Base-by-base conservation (phyloP, 2,113 vertebrate genomes). In the Recurvirostra avosetta region DNA sequence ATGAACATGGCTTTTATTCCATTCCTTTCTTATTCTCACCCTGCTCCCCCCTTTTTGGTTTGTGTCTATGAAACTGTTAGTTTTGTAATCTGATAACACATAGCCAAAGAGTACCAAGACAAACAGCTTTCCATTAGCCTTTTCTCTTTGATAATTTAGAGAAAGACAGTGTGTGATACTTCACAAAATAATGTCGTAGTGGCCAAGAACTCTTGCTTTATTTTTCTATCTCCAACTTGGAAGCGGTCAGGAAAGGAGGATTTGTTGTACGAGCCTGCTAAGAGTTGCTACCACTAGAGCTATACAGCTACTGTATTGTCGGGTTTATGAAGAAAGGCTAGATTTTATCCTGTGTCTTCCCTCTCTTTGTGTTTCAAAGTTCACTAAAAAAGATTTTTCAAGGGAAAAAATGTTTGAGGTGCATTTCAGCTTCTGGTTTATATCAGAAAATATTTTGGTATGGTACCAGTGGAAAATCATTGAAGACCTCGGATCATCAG, bases 241-340 rank as follows among this genome's bases (percentile, higher is more conserved):
- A 40, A 65, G 23, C 32, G 5, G 3, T 40, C 40, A 62, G 6
- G 61, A 67, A 88, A 87, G 10, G 21, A 65, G 1, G 66, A 53
- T 17, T 41, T 61, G 4, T 74, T 45, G 3, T 61, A 45, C 0
- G 0, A 55, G 62, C 3, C 34, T 73, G 2, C 27, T 84, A 70
- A 25, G 26, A 45, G 16, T 12, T 65, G 3, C 7, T 86, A 20
- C 38, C 0, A 0, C 18, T 55, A 81, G 17, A 75, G 17, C 6
- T 50, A 2, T 41, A 19, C 7, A 76, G 13, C 32, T 75, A 40
- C 10, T 16, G 6, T 12, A 7, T 13, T 49, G 68, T 55, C 47
- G 5, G 1, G 18, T 77, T 81, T 78, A 11, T 76, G 73, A 56
- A 53, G 21, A 74, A 58, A 77, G 12, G 8, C 3, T 71, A 21